Evolutionary conservation across 2,888 invertebrate genomes (phyloP).

Genomic region (Torymus aiolomorphi): DNA sequence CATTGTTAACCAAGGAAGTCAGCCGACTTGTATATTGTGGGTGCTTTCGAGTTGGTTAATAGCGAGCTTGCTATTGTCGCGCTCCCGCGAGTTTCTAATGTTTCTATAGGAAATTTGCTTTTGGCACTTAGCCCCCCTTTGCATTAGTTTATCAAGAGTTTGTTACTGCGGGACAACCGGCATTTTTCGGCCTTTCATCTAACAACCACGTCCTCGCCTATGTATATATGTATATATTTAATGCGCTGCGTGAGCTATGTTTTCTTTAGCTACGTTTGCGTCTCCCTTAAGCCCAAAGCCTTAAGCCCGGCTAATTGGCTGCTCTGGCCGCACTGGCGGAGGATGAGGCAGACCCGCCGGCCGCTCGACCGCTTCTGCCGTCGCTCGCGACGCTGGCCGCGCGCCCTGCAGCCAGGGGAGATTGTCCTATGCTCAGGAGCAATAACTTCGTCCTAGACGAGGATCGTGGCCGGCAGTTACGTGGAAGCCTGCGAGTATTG

Average conservation of each 20-base stretch:
- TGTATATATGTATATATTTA: too few relatives aligned
- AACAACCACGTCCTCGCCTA: slow-evolving; percentile 19
- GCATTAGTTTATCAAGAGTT: too few relatives aligned
- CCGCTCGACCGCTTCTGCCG: neutral
- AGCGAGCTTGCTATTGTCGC: neutral
- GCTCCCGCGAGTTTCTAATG: neutral
- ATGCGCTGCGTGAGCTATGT: neutral
- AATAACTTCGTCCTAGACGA: slow-evolving; percentile 61
- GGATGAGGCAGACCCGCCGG: slow-evolving; percentile 28
- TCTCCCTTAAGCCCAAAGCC: neutral
- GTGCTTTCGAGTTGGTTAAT: too few relatives aligned
- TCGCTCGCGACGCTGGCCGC: neutral
- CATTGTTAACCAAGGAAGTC: too few relatives aligned
- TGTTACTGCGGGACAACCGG: slow-evolving; percentile 5
- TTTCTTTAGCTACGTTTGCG: neutral
- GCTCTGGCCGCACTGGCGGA: too few relatives aligned
- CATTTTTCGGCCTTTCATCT: neutral
- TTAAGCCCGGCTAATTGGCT: slow-evolving; percentile 10
- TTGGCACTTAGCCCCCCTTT: slow-evolving; percentile 53
- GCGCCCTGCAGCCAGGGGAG: slow-evolving; percentile 17
- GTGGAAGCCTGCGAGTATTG: slow-evolving; percentile 69
- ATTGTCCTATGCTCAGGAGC: slow-evolving; percentile 20
- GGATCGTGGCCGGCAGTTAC: slow-evolving; percentile 69
- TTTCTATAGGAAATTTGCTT: slow-evolving; percentile 36
- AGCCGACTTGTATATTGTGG: too few relatives aligned